phyloP scores from a whole-genome alignment of 2,797 vertebrate species.

The Graptemys geographica region DNA sequence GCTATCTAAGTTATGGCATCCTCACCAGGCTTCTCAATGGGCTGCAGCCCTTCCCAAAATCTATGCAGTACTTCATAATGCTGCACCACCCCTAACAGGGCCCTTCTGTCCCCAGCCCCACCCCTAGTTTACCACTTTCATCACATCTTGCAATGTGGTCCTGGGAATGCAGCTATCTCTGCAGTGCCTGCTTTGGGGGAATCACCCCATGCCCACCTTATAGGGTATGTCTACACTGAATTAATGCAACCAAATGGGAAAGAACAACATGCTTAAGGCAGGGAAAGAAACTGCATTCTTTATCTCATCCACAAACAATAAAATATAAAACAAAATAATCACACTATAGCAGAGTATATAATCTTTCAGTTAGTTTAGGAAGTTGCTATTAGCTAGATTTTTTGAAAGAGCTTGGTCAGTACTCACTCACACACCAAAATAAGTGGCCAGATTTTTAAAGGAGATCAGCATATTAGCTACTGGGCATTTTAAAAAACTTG shows the following conservation, averaged over 20 bases:
- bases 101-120: no score
- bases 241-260: not conserved
- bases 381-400: not conserved
- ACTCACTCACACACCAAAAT: not conserved
- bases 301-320: not conserved
- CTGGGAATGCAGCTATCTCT: not conserved
- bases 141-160: not conserved
- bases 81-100: not conserved
- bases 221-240: not conserved
- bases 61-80: not conserved
- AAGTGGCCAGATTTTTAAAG: constrained; percentile 17
- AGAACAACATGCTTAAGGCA: not conserved
- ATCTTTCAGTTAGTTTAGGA: not conserved
- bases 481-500: not conserved
- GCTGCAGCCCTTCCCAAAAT: not conserved
- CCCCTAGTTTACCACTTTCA: not conserved
- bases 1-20: not conserved
- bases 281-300: not conserved
- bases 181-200: not conserved
- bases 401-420: not conserved
- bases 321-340: not conserved
- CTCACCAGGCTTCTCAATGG: not conserved
- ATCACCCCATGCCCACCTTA: not conserved
- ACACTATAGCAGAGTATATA: not conserved
- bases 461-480: not conserved